Evolutionary conservation across 2,113 vertebrate genomes (phyloP), one percentile per base, ranked within the genome.

Genomic region (Bagarius yarrelli): DNA sequence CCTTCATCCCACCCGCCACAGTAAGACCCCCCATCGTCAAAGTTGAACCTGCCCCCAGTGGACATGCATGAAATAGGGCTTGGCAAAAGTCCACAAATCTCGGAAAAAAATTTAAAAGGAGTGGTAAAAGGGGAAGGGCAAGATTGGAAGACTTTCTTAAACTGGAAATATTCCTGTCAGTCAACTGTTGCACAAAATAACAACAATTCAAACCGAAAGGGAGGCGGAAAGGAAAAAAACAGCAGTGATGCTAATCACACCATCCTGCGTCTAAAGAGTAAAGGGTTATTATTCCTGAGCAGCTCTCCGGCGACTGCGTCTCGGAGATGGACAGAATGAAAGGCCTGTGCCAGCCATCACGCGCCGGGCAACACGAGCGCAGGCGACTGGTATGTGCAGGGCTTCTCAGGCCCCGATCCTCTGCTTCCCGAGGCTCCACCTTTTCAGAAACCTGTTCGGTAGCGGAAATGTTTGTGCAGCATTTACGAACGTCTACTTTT

Each of bases 21-120:
- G 93, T 99, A 99, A 92, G 98, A 98, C 94, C 98, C 98, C 95
- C 98, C 98, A 96, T 99, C 98, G 91, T 99, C 98, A 97, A 99
- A 99, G 94, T 99, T 97, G 96, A 99, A 99, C 95, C 98, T 94
- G 93, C 93, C 93, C 90, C 93, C 93, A 94, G 92, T 94, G 93
- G 93, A 94, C 93, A 95, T 96, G 95, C 95, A 96, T 95, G 94
- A 93, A 96, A 94, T 93, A 93, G 92, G 89, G 93, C 91, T 91
- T 90, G 93, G 93, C 93, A 92, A 93, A 55, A 94, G 91, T 91
- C 90, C 78, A 83, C 85, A 85, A 86, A 87, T 90, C 87, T 87
- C 81, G 80, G 71, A 86, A 86, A 87, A 88, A 79, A 44, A 83
- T 40, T 3, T 40, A 84, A 81, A 80, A 79, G 73, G 69, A 85